Conservation (phyloP, 2,113 vertebrate genomes). For the Tamias sibiricus region DNA sequence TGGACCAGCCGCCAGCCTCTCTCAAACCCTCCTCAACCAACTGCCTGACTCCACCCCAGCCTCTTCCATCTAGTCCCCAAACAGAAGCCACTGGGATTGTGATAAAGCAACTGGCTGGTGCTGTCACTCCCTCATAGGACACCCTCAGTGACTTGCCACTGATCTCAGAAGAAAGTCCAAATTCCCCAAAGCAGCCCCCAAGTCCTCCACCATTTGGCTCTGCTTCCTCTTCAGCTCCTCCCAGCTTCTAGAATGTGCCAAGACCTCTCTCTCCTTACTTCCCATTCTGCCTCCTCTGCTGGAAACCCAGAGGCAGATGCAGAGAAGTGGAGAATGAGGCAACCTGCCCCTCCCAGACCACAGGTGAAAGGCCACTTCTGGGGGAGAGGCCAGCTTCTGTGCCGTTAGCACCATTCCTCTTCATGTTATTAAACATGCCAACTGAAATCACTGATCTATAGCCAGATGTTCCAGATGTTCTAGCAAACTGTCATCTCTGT, state of each 20-base stretch:
- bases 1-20: not conserved
- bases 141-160: not conserved
- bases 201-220: not conserved
- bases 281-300: too few relatives aligned
- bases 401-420: not conserved
- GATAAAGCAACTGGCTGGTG: rapidly evolving
- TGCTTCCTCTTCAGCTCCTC: not conserved
- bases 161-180: not conserved
- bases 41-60: not conserved
- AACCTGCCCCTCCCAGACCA: not conserved
- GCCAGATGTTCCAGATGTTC: not conserved
- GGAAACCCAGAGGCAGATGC: not conserved
- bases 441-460: not conserved
- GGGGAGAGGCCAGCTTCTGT: not conserved
- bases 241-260: not conserved
- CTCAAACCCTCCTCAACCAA: too few relatives aligned
- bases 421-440: not conserved
- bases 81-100: not conserved
- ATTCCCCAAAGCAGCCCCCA: not conserved
- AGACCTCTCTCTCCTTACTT: not conserved
- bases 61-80: not conserved
- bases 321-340: not conserved
- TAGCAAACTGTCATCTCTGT: not conserved
- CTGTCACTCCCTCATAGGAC: too few relatives aligned
- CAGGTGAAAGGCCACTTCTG: not conserved